Percentiles rank a stretch among this genome's conserved stretches.
Evolutionary conservation across 2,888 invertebrate genomes (phyloP).

Genomic region (Chrysotoxum bicinctum): DNA sequence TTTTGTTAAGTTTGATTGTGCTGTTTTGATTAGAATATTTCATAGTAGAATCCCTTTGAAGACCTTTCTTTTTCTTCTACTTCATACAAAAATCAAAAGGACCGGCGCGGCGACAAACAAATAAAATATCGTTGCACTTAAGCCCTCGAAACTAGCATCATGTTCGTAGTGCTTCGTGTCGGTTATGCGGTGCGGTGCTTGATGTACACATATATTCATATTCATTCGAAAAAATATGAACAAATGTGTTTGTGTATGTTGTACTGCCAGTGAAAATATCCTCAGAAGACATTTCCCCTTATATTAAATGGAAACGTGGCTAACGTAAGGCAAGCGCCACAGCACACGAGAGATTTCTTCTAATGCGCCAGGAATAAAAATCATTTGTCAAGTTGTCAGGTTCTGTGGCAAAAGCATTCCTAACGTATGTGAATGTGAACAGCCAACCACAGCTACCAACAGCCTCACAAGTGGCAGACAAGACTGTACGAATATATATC

Average conservation of each 20-base stretch:
- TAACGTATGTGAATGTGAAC: slow-evolving; percentile 69
- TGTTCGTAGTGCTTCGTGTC: background rate
- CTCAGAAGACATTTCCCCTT: slow-evolving; percentile 41
- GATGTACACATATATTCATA: slow-evolving; percentile 63
- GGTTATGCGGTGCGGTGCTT: slow-evolving; percentile 9
- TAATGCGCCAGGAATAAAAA: slow-evolving; percentile 62
- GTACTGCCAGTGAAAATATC: slow-evolving; percentile 26
- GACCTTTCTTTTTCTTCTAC: background rate
- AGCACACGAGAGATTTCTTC: slow-evolving; percentile 49
- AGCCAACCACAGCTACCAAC: slow-evolving; percentile 28
- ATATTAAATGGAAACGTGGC: slow-evolving; percentile 34
- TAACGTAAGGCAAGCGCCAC: slow-evolving; percentile 33
- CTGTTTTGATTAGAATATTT: no score
- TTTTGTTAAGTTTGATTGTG: no score
- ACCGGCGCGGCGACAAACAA: no score
- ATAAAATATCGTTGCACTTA: slow-evolving; percentile 44
- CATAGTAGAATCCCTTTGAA: background rate
- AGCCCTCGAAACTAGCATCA: slow-evolving; percentile 19
- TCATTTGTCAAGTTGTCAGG: slow-evolving; percentile 73
- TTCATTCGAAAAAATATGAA: slow-evolving; percentile 37
- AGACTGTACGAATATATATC: background rate
- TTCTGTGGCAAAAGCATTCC: slow-evolving; percentile 70
- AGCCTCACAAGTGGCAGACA: slow-evolving; percentile 48
- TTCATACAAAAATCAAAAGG: background rate
- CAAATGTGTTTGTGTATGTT: slow-evolving; percentile 21